phyloP scores from a whole-genome alignment of 2,797 vertebrate species.

The Hapalemur alaotrensis region DNA sequence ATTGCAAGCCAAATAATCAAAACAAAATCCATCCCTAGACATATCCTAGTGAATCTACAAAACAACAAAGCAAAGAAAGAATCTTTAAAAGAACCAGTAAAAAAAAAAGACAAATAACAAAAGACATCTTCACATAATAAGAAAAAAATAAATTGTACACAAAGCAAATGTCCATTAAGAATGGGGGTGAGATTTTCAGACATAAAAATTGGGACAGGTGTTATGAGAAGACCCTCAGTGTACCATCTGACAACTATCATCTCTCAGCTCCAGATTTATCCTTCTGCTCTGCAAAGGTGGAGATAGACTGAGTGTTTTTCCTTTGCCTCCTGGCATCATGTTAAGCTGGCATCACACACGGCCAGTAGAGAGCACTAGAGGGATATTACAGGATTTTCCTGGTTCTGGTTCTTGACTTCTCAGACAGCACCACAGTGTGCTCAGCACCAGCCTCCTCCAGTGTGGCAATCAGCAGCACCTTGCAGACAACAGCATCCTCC shows the following conservation, averaged over 20 bases:
- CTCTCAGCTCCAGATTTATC: not conserved
- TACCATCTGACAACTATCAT: not conserved
- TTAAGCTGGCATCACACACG: not conserved
- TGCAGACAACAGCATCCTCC: not conserved
- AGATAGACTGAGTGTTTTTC: not conserved
- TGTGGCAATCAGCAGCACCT: not conserved
- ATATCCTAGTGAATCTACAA: not conserved
- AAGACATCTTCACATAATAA: not conserved
- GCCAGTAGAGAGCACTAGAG: not conserved
- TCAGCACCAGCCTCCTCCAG: not conserved
- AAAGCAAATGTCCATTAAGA: not conserved
- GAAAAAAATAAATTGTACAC: not conserved
- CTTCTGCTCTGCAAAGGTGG: not conserved
- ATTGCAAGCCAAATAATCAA: slow-evolving; percentile 17
- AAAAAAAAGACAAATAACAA: not conserved
- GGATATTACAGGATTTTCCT: not conserved
- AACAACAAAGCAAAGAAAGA: slow-evolving; percentile 17
- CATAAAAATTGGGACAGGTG: not conserved
- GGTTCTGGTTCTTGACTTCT: not conserved
- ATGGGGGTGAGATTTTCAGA: not conserved
- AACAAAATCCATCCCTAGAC: not conserved
- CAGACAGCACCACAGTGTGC: not conserved
- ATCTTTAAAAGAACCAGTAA: not conserved
- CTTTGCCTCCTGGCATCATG: not conserved
- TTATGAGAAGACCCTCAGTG: not conserved